phyloP scores from a whole-genome alignment of 2,888 invertebrate species.

The Sclerodermus sp. region DNA sequence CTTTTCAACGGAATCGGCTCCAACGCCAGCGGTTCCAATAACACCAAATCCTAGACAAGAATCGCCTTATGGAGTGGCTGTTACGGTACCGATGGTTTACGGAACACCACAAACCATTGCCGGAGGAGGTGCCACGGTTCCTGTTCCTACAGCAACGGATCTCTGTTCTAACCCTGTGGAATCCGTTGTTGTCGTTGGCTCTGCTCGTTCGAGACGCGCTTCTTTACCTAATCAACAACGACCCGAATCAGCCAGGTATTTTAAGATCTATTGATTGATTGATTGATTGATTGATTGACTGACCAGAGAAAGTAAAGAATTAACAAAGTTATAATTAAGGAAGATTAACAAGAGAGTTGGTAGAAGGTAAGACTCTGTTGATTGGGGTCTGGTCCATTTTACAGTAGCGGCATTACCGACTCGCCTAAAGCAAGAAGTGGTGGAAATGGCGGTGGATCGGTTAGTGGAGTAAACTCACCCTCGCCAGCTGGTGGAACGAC shows the following conservation, averaged over 20 bases:
- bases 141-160: slow-evolving; percentile 60
- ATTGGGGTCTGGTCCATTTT: too few species aligned
- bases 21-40: slow-evolving; percentile 52
- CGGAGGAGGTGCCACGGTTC: slow-evolving; percentile 55
- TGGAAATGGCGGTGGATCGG: slow-evolving; percentile 26
- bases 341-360: too few species aligned
- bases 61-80: slow-evolving; percentile 30
- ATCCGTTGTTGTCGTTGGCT: slow-evolving; percentile 59
- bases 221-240: slow-evolving; percentile 79
- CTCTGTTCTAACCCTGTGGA: slow-evolving; percentile 64
- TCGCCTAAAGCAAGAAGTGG: slow-evolving; percentile 64
- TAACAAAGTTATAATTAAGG: too few species aligned
- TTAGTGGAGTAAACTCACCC: slow-evolving; percentile 49
- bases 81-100: slow-evolving; percentile 47
- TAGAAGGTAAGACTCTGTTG: too few species aligned
- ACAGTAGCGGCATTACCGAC: slow-evolving; percentile 64
- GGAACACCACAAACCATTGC: slow-evolving; percentile 41
- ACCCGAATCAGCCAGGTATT: slow-evolving; percentile 76
- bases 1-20: slow-evolving; percentile 42
- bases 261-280: too few species aligned
- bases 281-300: too few species aligned
- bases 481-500: slow-evolving; percentile 50
- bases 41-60: slow-evolving; percentile 44
- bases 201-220: slow-evolving; percentile 70
- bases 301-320: too few species aligned